Percentiles rank a stretch among this genome's conserved stretches.
These are phyloP conservation scores for Enteromius argenteus DNA, from an alignment of 2,797 vertebrate species.

Conservation along the genomic window DNA sequence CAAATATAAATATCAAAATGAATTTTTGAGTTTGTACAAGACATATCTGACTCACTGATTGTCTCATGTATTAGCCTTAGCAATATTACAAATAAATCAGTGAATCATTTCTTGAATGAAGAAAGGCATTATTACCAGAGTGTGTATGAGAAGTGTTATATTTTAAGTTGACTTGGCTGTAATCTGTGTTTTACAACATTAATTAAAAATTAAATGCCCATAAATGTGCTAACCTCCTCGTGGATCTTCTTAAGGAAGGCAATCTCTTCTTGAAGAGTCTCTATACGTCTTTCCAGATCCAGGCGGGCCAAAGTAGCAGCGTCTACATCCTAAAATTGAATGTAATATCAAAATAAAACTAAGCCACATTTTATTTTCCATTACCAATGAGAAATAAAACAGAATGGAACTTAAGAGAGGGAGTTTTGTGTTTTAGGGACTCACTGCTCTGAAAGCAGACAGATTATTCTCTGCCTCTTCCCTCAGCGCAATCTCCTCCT, in stretches of 20 bases:
- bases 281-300: conserved; percentile 92
- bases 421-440: conserved; percentile 56
- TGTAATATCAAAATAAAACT: neutral
- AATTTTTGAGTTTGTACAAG: neutral
- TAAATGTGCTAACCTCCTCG: conserved; percentile 82
- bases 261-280: conserved; percentile 94
- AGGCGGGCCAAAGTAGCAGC: conserved; percentile 91
- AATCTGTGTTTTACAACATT: neutral
- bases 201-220: neutral
- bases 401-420: neutral
- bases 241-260: conserved; percentile 97
- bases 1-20: neutral
- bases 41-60: neutral
- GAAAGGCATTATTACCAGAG: neutral
- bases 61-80: neutral
- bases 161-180: neutral
- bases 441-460: conserved; percentile 91
- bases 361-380: neutral
- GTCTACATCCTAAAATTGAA: conserved; percentile 85
- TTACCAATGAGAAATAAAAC: neutral
- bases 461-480: conserved; percentile 95
- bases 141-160: neutral
- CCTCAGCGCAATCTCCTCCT: conserved; percentile 91
- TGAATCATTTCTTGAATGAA: neutral
- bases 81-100: neutral